These are phyloP conservation scores for Tetragnatha montana DNA, from an alignment of 2,888 invertebrate species.

Conservation along the genomic window DNA sequence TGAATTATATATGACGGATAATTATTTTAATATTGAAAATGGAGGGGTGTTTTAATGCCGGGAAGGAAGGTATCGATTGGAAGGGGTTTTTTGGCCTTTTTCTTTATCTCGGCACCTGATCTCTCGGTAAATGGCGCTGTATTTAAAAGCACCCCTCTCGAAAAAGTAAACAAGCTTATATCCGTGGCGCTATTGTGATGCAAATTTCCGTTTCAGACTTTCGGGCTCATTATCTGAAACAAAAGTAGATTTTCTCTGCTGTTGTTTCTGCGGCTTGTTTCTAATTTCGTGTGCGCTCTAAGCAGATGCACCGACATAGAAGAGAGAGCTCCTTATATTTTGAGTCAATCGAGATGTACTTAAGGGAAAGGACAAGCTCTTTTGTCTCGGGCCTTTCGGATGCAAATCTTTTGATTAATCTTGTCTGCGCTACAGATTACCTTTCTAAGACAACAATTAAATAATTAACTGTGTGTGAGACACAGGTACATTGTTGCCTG, in stretches of 20 bases:
- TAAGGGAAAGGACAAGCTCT: constrained; percentile 40
- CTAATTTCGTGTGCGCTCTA: constrained; percentile 69
- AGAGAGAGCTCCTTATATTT: constrained; percentile 58
- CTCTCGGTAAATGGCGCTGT: constrained; percentile 48
- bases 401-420: constrained; percentile 71
- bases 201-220: constrained; percentile 68
- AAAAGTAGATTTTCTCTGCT: constrained; percentile 69
- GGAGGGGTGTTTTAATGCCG: too few species aligned
- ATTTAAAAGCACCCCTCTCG: constrained; percentile 55
- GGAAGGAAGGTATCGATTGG: too few species aligned
- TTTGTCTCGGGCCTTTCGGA: constrained; percentile 67
- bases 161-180: constrained; percentile 70
- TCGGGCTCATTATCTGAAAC: constrained; percentile 70
- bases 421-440: constrained; percentile 69
- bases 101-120: constrained; percentile 60
- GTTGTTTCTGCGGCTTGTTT: constrained; percentile 69
- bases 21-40: too few species aligned
- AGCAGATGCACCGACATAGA: constrained; percentile 56
- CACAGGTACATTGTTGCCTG: constrained; percentile 65
- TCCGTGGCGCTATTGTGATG: constrained; percentile 67
- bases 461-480: constrained; percentile 69
- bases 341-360: constrained; percentile 68
- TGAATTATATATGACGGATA: too few species aligned
- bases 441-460: constrained; percentile 70
- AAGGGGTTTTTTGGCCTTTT: too few species aligned